Evolutionary conservation across 2,888 invertebrate genomes (phyloP).

Genomic region (Deilephila elpenor): DNA sequence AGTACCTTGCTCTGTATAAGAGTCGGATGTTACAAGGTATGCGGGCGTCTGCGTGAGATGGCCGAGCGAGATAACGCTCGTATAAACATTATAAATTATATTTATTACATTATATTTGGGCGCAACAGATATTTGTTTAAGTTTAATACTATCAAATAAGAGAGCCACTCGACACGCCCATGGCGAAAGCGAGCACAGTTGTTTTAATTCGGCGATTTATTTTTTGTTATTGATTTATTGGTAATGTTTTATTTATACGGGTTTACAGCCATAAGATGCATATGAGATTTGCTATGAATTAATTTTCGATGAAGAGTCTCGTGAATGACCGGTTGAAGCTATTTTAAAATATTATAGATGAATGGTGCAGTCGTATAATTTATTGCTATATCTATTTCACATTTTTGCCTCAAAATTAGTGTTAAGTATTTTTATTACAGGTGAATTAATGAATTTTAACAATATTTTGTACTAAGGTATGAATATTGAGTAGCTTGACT

Average conservation of each 20-base stretch:
- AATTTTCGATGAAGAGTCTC: neutral
- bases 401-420: too few relatives aligned
- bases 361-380: too few relatives aligned
- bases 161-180: slow-evolving; percentile 55
- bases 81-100: slow-evolving; percentile 82
- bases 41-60: slow-evolving; percentile 76
- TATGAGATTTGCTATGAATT: slow-evolving; percentile 6
- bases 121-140: slow-evolving; percentile 69
- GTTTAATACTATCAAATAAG: slow-evolving; percentile 66
- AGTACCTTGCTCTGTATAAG: slow-evolving; percentile 43
- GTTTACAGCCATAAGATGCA: neutral
- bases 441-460: too few relatives aligned
- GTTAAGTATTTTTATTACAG: too few relatives aligned
- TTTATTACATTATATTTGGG: slow-evolving; percentile 81
- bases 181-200: slow-evolving; percentile 47
- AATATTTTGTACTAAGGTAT: too few relatives aligned
- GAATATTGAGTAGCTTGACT: too few relatives aligned
- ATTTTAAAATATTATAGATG: neutral
- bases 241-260: neutral
- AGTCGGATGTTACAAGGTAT: slow-evolving; percentile 51
- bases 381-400: too few relatives aligned
- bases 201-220: slow-evolving; percentile 11
- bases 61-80: slow-evolving; percentile 69
- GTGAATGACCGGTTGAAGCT: neutral
- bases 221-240: slow-evolving; percentile 24